A percentile compares a stretch with the other conserved stretches of the same genome.
Conservation (phyloP, 2,113 vertebrate genomes). For the human (Homo sapiens) region GRCh38 chr6:64665501-64666000, state of each 20-base stretch:
- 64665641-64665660: not conserved
- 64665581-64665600: not conserved
- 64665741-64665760: not conserved
- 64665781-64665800: not conserved
- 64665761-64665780: not conserved
- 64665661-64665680: not conserved
- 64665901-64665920: too few relatives aligned
- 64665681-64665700: not conserved
- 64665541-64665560: not conserved
- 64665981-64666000: too few relatives aligned
- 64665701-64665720: accelerated
- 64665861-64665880: not conserved
- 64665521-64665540: not conserved
- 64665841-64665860: not conserved
- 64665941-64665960: too few relatives aligned
- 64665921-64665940: too few relatives aligned
- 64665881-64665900: not conserved
- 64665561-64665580: not conserved
- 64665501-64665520: not conserved
- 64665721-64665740: not conserved
- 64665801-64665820: not conserved
- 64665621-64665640: not conserved
- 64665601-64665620: not conserved
- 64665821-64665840: not conserved
- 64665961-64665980: too few relatives aligned